Conservation (phyloP, 2,888 invertebrate species). For the Hyalella azteca region DNA sequence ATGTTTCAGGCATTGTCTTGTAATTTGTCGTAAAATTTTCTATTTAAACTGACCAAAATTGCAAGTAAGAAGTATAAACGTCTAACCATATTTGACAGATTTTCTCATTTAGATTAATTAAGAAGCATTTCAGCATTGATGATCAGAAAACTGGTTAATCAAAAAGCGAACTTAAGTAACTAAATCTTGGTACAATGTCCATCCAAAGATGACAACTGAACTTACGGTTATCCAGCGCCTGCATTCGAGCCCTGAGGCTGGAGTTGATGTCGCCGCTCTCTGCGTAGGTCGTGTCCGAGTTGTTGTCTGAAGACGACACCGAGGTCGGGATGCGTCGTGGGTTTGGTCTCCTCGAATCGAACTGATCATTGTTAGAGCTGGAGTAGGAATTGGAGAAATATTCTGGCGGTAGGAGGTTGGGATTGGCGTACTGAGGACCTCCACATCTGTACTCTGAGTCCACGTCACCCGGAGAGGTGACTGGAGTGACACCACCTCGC, state of each 20-base stretch:
- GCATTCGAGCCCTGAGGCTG: constrained; percentile 58
- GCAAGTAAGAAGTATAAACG: no score
- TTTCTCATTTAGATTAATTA: no score
- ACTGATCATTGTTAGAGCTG: constrained; percentile 1
- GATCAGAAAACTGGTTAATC: no score
- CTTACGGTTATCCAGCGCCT: constrained; percentile 60
- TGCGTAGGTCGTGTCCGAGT: constrained; percentile 61
- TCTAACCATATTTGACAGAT: no score
- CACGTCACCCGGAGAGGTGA: constrained; percentile 17
- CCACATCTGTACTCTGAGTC: constrained; percentile 20
- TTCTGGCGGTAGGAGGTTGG: constrained; percentile 36
- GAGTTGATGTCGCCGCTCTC: constrained; percentile 60
- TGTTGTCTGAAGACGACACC: constrained; percentile 61
- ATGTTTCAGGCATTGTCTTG: no score
- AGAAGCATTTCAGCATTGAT: no score
- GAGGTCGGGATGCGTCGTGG: constrained; percentile 53
- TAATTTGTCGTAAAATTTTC: no score
- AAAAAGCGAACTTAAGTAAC: no score
- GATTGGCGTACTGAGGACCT: constrained; percentile 24
- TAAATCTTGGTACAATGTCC: neutral
- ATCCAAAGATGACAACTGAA: no score
- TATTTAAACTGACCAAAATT: no score
- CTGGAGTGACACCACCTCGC: neutral
- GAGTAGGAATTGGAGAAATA: constrained; percentile 31
- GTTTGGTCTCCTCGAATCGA: constrained; percentile 21